These are phyloP conservation scores for Antennarius maculatus DNA, from an alignment of 2,797 vertebrate species.

Conservation along the genomic window DNA sequence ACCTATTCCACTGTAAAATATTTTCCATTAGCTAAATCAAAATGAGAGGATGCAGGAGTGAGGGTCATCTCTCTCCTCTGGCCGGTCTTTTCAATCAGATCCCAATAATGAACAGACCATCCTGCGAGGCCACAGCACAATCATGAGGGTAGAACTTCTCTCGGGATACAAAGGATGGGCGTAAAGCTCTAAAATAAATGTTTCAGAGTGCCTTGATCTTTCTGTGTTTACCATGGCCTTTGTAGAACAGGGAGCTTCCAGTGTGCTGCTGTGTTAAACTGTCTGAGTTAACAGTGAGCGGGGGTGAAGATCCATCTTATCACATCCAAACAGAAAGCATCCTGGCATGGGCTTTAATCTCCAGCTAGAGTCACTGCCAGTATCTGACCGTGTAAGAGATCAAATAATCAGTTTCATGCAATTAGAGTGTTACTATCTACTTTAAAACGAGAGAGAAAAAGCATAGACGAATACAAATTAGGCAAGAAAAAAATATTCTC, in stretches of 20 bases:
- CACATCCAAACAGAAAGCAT: constrained; percentile 54
- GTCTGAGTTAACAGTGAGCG: constrained; percentile 36
- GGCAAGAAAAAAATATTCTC: constrained; percentile 9
- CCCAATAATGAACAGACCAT: constrained; percentile 62
- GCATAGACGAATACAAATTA: constrained; percentile 6
- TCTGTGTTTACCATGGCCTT: constrained; percentile 42
- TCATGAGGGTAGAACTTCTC: constrained; percentile 24
- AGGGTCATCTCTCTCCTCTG: constrained; percentile 57
- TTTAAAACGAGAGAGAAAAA: constrained; percentile 3
- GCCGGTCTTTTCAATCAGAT: constrained; percentile 63
- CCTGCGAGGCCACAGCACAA: constrained; percentile 51
- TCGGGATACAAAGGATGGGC: constrained; percentile 37
- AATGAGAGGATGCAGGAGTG: constrained; percentile 30
- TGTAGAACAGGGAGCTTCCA: constrained; percentile 31
- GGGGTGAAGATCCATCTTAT: constrained; percentile 51
- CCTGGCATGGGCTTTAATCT: constrained; percentile 46
- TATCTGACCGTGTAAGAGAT: constrained; percentile 38
- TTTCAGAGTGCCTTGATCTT: constrained; percentile 41
- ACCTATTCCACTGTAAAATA: constrained; percentile 31
- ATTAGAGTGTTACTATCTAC: constrained; percentile 23
- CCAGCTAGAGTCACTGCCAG: constrained; percentile 31
- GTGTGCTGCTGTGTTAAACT: constrained; percentile 33
- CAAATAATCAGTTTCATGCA: constrained; percentile 28
- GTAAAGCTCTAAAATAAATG: constrained; percentile 29
- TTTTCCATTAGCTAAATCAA: constrained; percentile 42